Evolutionary conservation across 2,888 invertebrate genomes (phyloP).

Genomic region (Dusona sp.): DNA sequence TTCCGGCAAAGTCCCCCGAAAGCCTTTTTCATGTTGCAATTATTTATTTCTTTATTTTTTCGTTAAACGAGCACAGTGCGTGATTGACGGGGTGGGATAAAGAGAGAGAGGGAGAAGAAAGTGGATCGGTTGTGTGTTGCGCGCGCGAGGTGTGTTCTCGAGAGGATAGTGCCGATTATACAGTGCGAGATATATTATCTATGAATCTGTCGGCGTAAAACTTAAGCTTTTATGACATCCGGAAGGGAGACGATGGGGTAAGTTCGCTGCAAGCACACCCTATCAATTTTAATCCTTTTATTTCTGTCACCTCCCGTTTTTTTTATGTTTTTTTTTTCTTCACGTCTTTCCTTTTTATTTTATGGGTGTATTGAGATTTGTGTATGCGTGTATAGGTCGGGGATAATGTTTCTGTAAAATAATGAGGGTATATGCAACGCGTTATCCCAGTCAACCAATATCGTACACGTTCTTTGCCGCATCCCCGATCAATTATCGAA

Average conservation of each 20-base stretch:
- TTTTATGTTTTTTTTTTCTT: background rate
- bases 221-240: conserved; percentile 88
- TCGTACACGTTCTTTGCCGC: conserved; percentile 30
- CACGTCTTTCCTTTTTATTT: background rate
- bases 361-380: conserved; percentile 56
- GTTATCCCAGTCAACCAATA: conserved; percentile 24
- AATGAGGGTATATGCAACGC: conserved; percentile 44
- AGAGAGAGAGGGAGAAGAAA: conserved; percentile 13
- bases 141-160: conserved; percentile 55
- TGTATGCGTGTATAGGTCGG: conserved; percentile 45
- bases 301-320: background rate
- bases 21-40: conserved; percentile 8
- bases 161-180: conserved; percentile 65
- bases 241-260: conserved; percentile 94
- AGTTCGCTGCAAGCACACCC: conserved; percentile 80
- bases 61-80: conserved; percentile 24
- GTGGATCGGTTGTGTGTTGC: conserved; percentile 27
- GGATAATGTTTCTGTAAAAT: conserved; percentile 26
- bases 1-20: background rate
- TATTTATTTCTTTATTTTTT: conserved; percentile 21
- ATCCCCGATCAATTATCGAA: conserved; percentile 49
- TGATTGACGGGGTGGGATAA: conserved; percentile 44
- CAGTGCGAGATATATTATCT: conserved; percentile 70
- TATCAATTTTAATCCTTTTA: conserved; percentile 16
- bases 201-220: conserved; percentile 77